These are phyloP conservation scores for Synergus laeviventris DNA, from an alignment of 2,888 invertebrate species.

Conservation along the genomic window DNA sequence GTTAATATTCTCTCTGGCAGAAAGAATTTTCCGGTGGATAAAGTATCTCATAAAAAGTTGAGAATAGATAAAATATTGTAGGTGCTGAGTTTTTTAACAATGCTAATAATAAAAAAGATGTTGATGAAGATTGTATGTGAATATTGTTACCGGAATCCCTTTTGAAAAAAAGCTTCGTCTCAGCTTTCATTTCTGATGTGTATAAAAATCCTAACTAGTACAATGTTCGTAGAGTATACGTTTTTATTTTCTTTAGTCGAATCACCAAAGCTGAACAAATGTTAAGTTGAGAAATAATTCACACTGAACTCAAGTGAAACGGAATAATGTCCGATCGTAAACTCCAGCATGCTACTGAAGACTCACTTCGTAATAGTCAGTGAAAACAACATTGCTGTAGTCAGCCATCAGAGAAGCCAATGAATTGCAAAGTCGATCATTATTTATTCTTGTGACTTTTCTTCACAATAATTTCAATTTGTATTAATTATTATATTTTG, in stretches of 20 bases:
- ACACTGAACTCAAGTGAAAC: slow-evolving; percentile 3
- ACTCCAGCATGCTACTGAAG: slow-evolving; percentile 10
- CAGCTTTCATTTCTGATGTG: not conserved
- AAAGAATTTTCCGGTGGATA: not conserved
- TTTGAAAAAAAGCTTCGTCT: slow-evolving; percentile 6
- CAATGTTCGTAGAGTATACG: slow-evolving; percentile 1
- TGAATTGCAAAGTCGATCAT: not conserved
- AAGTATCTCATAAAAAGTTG: not conserved
- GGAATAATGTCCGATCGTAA: slow-evolving; percentile 37
- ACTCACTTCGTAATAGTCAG: slow-evolving; percentile 12
- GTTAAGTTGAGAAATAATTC: slow-evolving; percentile 23
- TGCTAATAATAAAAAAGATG: not conserved
- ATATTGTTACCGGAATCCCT: not conserved
- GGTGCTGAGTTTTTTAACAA: not conserved
- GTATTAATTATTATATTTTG: not conserved
- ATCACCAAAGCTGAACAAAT: slow-evolving; percentile 17
- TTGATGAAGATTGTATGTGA: not conserved
- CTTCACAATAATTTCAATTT: not conserved
- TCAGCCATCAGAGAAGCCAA: slow-evolving; percentile 9
- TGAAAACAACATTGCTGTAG: slow-evolving; percentile 22
- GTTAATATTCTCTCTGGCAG: not conserved
- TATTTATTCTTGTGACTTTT: not conserved
- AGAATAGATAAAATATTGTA: not conserved
- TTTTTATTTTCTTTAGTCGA: slow-evolving; percentile 5
- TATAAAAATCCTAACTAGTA: not conserved